Conservation (phyloP, 2,113 vertebrate genomes). For the Lethenteron reissneri region DNA sequence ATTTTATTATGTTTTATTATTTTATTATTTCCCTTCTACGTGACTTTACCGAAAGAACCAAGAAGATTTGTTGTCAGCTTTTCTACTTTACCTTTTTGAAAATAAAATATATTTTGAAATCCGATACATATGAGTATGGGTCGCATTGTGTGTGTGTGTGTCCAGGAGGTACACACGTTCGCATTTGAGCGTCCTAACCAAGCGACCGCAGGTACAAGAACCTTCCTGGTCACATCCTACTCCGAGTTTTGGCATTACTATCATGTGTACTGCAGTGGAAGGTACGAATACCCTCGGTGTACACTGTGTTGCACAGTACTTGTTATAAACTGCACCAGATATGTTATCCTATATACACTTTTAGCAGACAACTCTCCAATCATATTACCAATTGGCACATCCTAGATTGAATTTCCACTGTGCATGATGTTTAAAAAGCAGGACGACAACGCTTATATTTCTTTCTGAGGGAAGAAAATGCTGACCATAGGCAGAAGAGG, state of each 20-base stretch:
- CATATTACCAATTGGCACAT: background rate
- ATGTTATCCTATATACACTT: background rate
- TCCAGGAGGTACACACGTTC: conserved; percentile 1
- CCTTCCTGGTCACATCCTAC: background rate
- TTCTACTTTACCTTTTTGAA: too few species aligned
- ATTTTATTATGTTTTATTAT: too few species aligned
- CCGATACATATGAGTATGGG: background rate
- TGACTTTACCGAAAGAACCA: too few species aligned
- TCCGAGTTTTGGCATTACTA: conserved; percentile 4
- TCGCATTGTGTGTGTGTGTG: conserved; percentile 5
- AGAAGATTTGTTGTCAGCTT: too few species aligned
- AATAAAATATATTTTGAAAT: too few species aligned
- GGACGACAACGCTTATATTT: too few species aligned
- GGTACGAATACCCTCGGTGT: background rate
- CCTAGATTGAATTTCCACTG: too few species aligned
- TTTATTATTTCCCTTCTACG: too few species aligned
- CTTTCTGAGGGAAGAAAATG: too few species aligned
- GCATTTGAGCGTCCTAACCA: background rate
- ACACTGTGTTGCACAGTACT: background rate
- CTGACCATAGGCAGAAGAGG: too few species aligned
- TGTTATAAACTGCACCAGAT: background rate
- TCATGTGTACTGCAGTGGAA: conserved; percentile 1
- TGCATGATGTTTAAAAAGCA: too few species aligned
- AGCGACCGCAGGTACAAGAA: background rate
- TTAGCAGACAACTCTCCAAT: background rate